These are phyloP conservation scores for Sorex araneus DNA, from an alignment of 2,113 vertebrate species.

Conservation along the genomic window DNA sequence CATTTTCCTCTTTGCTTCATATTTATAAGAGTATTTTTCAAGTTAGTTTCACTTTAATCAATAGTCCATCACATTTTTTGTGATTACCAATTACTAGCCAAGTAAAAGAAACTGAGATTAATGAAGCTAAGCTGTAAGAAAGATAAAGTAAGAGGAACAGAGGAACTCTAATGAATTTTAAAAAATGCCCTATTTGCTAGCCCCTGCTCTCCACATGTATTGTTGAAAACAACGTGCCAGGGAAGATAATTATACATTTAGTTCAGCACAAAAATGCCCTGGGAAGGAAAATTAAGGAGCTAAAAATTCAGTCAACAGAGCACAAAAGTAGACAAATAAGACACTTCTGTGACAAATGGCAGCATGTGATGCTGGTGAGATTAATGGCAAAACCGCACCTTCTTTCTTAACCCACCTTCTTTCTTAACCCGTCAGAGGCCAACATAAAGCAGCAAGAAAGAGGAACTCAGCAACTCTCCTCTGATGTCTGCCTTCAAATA, in stretches of 20 bases:
- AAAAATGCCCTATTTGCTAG: slow-evolving; percentile 48
- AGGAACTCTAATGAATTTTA: slow-evolving; percentile 57
- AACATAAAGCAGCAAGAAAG: slow-evolving; percentile 39
- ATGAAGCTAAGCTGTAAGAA: slow-evolving; percentile 48
- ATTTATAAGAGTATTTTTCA: slow-evolving; percentile 52
- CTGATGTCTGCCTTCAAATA: slow-evolving; percentile 52
- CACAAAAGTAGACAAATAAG: slow-evolving; percentile 40
- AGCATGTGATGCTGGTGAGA: background rate
- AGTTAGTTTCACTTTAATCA: slow-evolving; percentile 65
- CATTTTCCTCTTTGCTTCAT: slow-evolving; percentile 38
- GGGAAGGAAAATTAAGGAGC: slow-evolving; percentile 51
- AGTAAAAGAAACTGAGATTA: slow-evolving; percentile 60
- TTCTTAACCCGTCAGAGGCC: slow-evolving; percentile 47
- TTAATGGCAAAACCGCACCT: background rate
- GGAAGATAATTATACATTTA: slow-evolving; percentile 59
- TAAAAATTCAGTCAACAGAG: slow-evolving; percentile 65
- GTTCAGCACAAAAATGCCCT: slow-evolving; percentile 42
- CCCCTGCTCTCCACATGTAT: background rate
- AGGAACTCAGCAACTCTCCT: slow-evolving; percentile 19
- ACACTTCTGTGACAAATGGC: background rate
- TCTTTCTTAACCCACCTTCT: slow-evolving; percentile 58
- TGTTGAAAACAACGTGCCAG: slow-evolving; percentile 57
- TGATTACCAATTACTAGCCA: slow-evolving; percentile 55
- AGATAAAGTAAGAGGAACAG: slow-evolving; percentile 43
- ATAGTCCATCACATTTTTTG: slow-evolving; percentile 57